A percentile compares a stretch with the other conserved stretches of the same genome.
phyloP scores from a whole-genome alignment of 2,797 vertebrate species.

The Girardinus metallicus region DNA sequence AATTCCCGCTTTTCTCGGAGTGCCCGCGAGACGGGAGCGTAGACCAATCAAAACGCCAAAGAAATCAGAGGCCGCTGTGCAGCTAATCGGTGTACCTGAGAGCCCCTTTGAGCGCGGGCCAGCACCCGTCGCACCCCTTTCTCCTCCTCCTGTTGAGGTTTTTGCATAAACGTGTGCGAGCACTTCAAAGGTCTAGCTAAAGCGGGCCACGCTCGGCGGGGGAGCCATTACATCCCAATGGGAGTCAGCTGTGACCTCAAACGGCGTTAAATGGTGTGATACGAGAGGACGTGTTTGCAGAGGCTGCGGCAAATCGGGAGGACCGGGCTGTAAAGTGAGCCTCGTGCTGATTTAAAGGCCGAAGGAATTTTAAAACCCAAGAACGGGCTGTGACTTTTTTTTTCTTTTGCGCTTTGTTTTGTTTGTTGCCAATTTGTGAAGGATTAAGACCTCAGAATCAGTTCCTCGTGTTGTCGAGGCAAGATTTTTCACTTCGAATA shows the following conservation, averaged over 20 bases:
- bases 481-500: not conserved
- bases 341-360: constrained; percentile 62
- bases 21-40: constrained; percentile 21
- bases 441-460: constrained; percentile 3
- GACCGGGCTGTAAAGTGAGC: constrained; percentile 59
- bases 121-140: constrained; percentile 53
- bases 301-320: constrained; percentile 47
- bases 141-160: constrained; percentile 36
- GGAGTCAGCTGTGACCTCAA: constrained; percentile 73
- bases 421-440: constrained; percentile 7
- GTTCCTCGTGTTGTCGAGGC: not conserved
- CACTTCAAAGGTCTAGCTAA: constrained; percentile 69
- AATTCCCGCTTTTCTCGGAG: constrained; percentile 34
- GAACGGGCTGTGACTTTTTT: constrained; percentile 10
- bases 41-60: constrained; percentile 65
- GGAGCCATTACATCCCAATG: constrained; percentile 68
- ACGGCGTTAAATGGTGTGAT: constrained; percentile 68
- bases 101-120: constrained; percentile 38
- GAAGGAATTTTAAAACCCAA: constrained; percentile 52
- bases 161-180: constrained; percentile 28
- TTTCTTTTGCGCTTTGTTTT: not conserved
- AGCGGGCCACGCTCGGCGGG: constrained; percentile 62
- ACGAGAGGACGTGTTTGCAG: constrained; percentile 54
- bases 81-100: constrained; percentile 76
- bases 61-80: constrained; percentile 74